Base-by-base conservation (phyloP, 2,113 vertebrate genomes). In the Seriola dumerili region DNA sequence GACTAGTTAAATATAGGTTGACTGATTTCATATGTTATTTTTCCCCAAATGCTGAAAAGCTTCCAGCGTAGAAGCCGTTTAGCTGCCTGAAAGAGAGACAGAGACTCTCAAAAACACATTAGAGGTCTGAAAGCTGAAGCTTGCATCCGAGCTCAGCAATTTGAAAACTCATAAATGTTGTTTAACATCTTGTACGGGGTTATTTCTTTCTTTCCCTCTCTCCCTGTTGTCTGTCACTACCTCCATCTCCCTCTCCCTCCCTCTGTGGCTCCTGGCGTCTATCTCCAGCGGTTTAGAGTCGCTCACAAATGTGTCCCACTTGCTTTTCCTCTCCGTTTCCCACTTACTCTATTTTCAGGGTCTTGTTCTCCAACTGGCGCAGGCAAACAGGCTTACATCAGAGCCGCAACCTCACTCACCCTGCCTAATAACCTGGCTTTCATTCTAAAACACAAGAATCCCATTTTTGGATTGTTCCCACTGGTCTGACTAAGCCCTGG, bases 1-100 rank as follows among this genome's bases (percentile, higher is more conserved):
- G n/a, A 70, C 78, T 69, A 74, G 81, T 88, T 91, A 89, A 90
- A 91, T 88, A 88, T 83, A 87, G 79, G 78, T 58, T 81, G 67
- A 85, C 54, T 67, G 76, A 81, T 83, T 85, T 85, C 62, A 81
- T 29, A 44, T 76, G 65, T 80, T 76, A 59, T 88, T 86, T 85
- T 63, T 50, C 73, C 62, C 19, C 23, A 38, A 78, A 86, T 42
- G 48, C 63, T 83, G 66, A 88, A 86, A 82, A 1, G 17, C 50
- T 38, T 64, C 55, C 59, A 82, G 80, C 13, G 10, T 14, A 4
- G 70, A 74, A 13, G 66, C 66, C 40, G 50, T 81, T 83, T 69
- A 61, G 29, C 66, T 72, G 62, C 72, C 84, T 78, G 52, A 89
- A 54, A 77, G 40, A 10, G 52, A 81, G 65, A 82, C 52, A 58